These are phyloP conservation scores for Acomys russatus DNA, from an alignment of 2,797 vertebrate genomes.

Conservation along the genomic window DNA sequence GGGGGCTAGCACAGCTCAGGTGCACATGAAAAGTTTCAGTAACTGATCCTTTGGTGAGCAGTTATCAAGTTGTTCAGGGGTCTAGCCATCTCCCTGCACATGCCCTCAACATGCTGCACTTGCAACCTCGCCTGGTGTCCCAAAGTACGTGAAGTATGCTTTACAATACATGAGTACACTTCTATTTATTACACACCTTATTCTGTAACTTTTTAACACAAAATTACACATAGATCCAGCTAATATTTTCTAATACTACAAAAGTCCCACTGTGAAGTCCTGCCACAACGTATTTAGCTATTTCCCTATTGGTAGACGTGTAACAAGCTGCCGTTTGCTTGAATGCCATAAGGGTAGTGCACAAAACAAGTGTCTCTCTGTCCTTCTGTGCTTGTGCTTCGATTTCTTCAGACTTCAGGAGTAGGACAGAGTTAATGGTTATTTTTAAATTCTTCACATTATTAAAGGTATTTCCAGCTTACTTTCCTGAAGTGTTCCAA, in stretches of 20 bases:
- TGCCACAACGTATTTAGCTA: neutral
- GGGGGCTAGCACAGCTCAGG: neutral
- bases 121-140: neutral
- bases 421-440: neutral
- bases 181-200: conserved; percentile 20
- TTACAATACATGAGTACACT: neutral
- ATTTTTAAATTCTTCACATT: conserved; percentile 24
- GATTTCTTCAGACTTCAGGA: neutral
- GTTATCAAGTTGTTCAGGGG: conserved; percentile 10
- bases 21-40: conserved; percentile 8
- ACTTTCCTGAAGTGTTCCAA: neutral
- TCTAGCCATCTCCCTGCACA: neutral
- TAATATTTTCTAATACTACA: neutral
- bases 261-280: neutral
- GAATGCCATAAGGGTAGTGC: neutral
- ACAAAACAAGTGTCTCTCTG: conserved; percentile 27
- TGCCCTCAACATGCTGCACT: neutral
- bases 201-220: neutral
- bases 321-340: neutral
- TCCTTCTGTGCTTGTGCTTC: conserved; percentile 4
- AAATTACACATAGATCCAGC: neutral
- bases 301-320: neutral
- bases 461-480: conserved; percentile 8
- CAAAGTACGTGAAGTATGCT: neutral
- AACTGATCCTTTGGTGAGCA: neutral